Conservation (phyloP, 2,797 vertebrate genomes). For the Callimico goeldii region DNA sequence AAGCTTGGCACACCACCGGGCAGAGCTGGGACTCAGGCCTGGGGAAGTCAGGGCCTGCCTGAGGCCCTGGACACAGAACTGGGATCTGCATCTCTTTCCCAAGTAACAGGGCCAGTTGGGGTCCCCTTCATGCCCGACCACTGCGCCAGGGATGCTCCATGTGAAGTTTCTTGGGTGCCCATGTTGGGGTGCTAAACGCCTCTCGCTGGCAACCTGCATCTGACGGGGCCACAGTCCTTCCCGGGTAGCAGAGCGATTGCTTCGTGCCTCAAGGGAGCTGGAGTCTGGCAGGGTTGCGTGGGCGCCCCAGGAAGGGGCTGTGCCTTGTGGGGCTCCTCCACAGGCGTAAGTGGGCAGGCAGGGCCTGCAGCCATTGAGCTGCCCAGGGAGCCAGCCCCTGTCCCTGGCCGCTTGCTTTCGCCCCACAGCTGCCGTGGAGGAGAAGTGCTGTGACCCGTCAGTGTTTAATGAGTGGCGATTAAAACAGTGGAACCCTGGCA, state of each 20-base stretch:
- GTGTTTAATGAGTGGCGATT: slow-evolving; percentile 55
- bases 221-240: neutral
- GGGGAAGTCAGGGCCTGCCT: neutral
- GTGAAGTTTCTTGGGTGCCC: neutral
- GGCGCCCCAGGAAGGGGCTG: neutral
- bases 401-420: fast-evolving
- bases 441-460: neutral
- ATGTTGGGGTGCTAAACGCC: neutral
- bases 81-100: neutral
- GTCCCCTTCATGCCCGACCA: fast-evolving
- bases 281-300: neutral
- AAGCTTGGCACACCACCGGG: fast-evolving
- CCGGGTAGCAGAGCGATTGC: neutral
- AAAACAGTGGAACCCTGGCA: neutral
- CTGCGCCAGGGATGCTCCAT: fast-evolving
- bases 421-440: neutral
- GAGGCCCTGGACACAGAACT: fast-evolving
- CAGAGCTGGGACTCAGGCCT: neutral
- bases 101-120: fast-evolving
- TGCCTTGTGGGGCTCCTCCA: neutral
- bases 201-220: neutral
- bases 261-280: neutral
- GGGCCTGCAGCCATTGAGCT: neutral
- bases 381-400: neutral
- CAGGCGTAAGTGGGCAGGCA: neutral